These are phyloP conservation scores for Nannospalax galili DNA, from an alignment of 2,113 vertebrate genomes.

Conservation along the genomic window DNA sequence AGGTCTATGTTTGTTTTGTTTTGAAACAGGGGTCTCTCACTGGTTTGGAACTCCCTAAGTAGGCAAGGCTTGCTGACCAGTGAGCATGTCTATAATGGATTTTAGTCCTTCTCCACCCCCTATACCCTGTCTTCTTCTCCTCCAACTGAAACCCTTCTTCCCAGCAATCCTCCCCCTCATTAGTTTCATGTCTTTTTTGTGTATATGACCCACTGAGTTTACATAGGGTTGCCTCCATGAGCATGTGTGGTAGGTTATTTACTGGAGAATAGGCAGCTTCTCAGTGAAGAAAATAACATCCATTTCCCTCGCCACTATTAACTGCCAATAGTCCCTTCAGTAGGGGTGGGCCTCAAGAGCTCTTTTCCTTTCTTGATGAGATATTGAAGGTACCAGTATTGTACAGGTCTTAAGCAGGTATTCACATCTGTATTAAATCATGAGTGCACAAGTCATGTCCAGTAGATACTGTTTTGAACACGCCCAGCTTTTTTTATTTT, in stretches of 20 bases:
- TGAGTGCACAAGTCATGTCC: rapidly evolving
- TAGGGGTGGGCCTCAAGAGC: no score
- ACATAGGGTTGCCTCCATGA: background rate
- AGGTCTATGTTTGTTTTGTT: no score
- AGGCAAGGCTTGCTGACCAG: background rate
- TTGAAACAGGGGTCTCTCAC: background rate
- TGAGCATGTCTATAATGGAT: background rate
- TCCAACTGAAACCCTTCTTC: background rate
- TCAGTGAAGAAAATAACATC: background rate
- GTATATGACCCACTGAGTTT: background rate
- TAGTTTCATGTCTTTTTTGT: background rate
- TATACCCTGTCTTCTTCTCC: background rate
- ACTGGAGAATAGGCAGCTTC: background rate
- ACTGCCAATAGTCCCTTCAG: no score
- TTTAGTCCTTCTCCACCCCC: background rate
- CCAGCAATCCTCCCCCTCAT: background rate
- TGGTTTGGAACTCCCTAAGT: background rate
- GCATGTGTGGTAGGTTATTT: background rate
- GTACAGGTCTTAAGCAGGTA: background rate
- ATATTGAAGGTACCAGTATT: background rate
- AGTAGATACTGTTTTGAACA: background rate
- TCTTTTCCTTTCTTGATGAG: background rate
- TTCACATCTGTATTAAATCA: rapidly evolving
- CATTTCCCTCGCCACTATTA: no score
- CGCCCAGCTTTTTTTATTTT: background rate